A percentile compares a stretch with the other conserved stretches of the same genome.
phyloP scores from a whole-genome alignment of 2,888 invertebrate genomes.

The Drosophila affinis region DNA sequence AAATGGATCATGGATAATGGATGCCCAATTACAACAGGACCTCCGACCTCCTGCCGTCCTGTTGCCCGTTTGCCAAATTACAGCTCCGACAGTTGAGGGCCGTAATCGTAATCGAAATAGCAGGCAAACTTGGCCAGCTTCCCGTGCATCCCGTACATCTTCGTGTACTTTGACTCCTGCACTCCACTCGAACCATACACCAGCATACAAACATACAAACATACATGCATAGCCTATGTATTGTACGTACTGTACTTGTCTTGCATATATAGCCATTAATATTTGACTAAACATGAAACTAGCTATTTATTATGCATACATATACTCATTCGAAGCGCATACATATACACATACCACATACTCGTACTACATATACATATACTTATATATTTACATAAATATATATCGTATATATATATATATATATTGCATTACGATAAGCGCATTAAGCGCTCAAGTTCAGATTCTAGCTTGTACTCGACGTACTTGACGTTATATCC shows the following conservation, averaged over 20 bases:
- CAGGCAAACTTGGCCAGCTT: constrained; percentile 23
- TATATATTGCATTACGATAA: constrained; percentile 57
- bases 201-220: constrained; percentile 12
- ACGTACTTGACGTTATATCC: constrained; percentile 37
- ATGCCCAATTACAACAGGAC: constrained; percentile 45
- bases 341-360: constrained; percentile 36
- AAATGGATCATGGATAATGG: constrained; percentile 67
- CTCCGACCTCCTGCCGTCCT: not conserved
- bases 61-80: constrained; percentile 27
- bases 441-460: constrained; percentile 67
- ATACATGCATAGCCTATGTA: no score
- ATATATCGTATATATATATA: constrained; percentile 25
- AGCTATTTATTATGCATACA: constrained; percentile 60
- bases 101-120: constrained; percentile 12
- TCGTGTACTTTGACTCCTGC: not conserved
- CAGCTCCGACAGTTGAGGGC: constrained; percentile 54
- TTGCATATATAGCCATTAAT: constrained; percentile 65
- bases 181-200: constrained; percentile 1
- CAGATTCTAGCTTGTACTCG: constrained; percentile 27
- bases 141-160: constrained; percentile 13
- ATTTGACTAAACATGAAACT: constrained; percentile 72
- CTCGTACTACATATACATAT: constrained; percentile 11
- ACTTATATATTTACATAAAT: constrained; percentile 5
- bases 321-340: constrained; percentile 24
- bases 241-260: constrained; percentile 15